Evolutionary conservation across 2,888 invertebrate genomes (phyloP).

Genomic region (Chelonus formosanus): DNA sequence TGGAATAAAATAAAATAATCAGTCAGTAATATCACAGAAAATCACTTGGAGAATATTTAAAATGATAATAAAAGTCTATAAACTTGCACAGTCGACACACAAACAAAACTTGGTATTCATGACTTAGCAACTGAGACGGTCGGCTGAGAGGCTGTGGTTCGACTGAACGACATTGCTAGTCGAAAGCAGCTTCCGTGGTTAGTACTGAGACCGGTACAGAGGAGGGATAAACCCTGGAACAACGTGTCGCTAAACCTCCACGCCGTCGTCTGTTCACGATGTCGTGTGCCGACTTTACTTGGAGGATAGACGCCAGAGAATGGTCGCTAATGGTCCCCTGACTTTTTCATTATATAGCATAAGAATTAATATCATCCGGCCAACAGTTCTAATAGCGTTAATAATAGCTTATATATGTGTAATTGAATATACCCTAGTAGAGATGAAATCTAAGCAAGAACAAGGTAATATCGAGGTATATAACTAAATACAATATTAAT

Average conservation of each 20-base stretch:
- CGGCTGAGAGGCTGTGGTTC: constrained; percentile 54
- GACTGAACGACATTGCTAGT: constrained; percentile 59
- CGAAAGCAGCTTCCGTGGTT: constrained; percentile 58
- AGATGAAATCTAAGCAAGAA: too few species aligned
- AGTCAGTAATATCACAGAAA: too few species aligned
- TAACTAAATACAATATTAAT: too few species aligned
- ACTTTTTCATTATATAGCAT: constrained; percentile 7
- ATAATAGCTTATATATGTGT: too few species aligned
- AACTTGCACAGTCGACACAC: constrained; percentile 1
- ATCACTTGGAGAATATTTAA: too few species aligned
- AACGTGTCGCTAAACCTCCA: constrained; percentile 27
- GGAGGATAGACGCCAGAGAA: constrained; percentile 13
- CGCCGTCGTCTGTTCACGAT: constrained; percentile 18
- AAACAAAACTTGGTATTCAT: constrained; percentile 9
- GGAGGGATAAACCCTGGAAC: constrained; percentile 37
- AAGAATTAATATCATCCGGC: too few species aligned
- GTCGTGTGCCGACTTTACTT: constrained; percentile 16
- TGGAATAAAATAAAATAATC: background rate
- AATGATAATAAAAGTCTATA: background rate
- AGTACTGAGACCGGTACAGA: constrained; percentile 31
- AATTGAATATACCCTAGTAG: too few species aligned
- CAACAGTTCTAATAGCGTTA: too few species aligned
- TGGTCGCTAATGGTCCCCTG: constrained; percentile 25
- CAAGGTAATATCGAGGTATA: too few species aligned
- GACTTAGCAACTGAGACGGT: constrained; percentile 24